These are phyloP conservation scores for Liodrosophila aerea DNA, from an alignment of 2,888 invertebrate genomes.

Conservation along the genomic window DNA sequence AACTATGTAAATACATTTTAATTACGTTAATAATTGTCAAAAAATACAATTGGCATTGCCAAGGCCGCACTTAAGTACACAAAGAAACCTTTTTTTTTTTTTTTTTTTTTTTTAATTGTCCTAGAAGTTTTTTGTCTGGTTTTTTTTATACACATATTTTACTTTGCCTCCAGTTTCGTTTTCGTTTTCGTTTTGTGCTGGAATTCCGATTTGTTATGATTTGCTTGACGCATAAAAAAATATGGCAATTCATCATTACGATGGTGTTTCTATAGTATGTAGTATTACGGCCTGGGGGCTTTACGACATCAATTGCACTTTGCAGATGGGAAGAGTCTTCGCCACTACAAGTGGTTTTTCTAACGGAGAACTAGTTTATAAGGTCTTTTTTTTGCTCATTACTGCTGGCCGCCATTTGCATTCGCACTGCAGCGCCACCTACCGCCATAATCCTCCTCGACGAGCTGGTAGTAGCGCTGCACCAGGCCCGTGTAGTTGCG, in stretches of 20 bases:
- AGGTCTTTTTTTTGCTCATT: too few relatives aligned
- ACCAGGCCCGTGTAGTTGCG: constrained; percentile 86
- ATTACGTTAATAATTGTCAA: constrained; percentile 79
- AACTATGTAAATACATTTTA: constrained; percentile 75
- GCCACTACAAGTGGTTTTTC: too few relatives aligned
- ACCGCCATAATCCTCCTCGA: constrained; percentile 89
- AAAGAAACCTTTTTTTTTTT: constrained; percentile 51
- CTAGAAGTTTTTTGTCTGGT: constrained; percentile 56
- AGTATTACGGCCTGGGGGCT: not conserved
- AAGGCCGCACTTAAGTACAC: constrained; percentile 60
- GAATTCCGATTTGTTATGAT: constrained; percentile 51
- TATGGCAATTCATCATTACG: constrained; percentile 51
- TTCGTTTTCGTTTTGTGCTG: constrained; percentile 31
- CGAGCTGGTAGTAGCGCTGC: constrained; percentile 88
- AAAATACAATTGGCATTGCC: constrained; percentile 73
- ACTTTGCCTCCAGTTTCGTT: constrained; percentile 15
- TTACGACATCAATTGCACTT: constrained; percentile 30
- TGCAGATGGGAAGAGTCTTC: too few relatives aligned
- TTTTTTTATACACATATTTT: constrained; percentile 1
- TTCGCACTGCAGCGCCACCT: constrained; percentile 45
- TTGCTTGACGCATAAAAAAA: constrained; percentile 31
- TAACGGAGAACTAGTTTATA: too few relatives aligned
- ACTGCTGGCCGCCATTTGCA: constrained; percentile 11
- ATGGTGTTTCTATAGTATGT: not conserved
- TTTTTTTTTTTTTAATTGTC: constrained; percentile 79